A percentile compares a stretch with the other conserved stretches of the same genome.
These are phyloP conservation scores for Bombyx mori DNA, from an alignment of 1,140 invertebrate species.

Conservation along the genomic window DNA sequence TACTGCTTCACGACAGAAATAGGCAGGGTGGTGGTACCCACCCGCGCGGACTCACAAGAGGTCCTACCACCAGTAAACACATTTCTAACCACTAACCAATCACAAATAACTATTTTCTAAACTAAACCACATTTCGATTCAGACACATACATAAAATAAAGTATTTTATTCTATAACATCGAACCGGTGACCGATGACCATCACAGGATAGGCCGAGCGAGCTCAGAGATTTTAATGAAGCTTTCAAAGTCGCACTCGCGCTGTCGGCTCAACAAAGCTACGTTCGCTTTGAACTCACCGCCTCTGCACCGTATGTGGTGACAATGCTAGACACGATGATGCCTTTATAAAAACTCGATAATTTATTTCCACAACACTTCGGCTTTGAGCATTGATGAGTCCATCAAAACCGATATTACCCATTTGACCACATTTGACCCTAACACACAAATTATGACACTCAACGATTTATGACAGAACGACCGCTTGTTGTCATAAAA, in stretches of 20 bases:
- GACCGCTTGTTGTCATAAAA: neutral
- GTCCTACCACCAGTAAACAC: too few relatives aligned
- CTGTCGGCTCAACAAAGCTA: conserved; percentile 35
- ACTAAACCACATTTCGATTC: too few relatives aligned
- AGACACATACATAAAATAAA: too few relatives aligned
- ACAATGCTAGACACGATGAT: conserved; percentile 46
- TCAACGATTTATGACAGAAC: neutral
- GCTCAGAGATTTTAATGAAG: conserved; percentile 32
- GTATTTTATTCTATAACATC: too few relatives aligned
- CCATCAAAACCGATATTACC: conserved; percentile 19
- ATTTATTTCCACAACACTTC: conserved; percentile 46
- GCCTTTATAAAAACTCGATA: conserved; percentile 60
- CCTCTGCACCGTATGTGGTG: conserved; percentile 17
- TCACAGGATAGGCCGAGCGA: conserved; percentile 31
- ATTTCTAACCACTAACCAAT: too few relatives aligned
- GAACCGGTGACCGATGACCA: conserved; percentile 1
- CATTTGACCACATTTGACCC: conserved; percentile 4
- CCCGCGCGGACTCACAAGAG: too few relatives aligned
- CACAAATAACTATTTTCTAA: too few relatives aligned
- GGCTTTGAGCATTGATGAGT: conserved; percentile 26
- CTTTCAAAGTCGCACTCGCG: conserved; percentile 23
- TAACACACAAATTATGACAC: neutral
- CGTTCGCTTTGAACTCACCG: conserved; percentile 39
- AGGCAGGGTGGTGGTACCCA: too few relatives aligned
- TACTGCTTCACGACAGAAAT: too few relatives aligned